A percentile compares a stretch with the other conserved stretches of the same genome.
phyloP scores from a whole-genome alignment of 1,140 invertebrate species.

The Carcinoscorpius rotundicauda region DNA sequence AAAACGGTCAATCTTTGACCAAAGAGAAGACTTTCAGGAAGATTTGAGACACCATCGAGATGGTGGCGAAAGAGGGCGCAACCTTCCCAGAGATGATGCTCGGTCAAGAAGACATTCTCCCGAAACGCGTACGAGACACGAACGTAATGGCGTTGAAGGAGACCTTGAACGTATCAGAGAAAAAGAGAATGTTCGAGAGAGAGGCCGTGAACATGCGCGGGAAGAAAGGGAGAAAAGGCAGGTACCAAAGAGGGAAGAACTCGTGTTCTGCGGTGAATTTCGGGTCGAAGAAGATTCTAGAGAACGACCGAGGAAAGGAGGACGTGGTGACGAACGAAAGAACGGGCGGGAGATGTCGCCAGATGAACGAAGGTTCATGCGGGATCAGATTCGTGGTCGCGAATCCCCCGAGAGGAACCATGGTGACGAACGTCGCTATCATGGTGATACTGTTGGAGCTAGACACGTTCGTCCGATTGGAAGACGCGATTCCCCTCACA shows the following conservation, averaged over 20 bases:
- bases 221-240: constrained; percentile 1
- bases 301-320: neutral
- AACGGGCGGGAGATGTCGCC: too few relatives aligned
- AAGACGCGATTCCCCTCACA: constrained; percentile 7
- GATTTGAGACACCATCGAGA: neutral
- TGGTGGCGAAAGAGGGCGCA: neutral
- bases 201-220: neutral
- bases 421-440: neutral
- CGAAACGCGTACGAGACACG: neutral
- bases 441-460: constrained; percentile 2
- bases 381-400: constrained; percentile 13
- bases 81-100: constrained; percentile 3
- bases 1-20: neutral
- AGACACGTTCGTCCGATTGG: neutral
- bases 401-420: constrained; percentile 3
- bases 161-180: constrained; percentile 1
- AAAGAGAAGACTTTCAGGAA: neutral
- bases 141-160: neutral
- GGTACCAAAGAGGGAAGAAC: neutral
- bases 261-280: too few relatives aligned
- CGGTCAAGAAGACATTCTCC: constrained; percentile 10
- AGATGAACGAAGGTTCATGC: neutral
- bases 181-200: neutral
- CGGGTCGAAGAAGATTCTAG: neutral
- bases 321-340: neutral